Evolutionary conservation across 2,888 invertebrate species (phyloP).

Genomic region (Halictus ligatus): DNA sequence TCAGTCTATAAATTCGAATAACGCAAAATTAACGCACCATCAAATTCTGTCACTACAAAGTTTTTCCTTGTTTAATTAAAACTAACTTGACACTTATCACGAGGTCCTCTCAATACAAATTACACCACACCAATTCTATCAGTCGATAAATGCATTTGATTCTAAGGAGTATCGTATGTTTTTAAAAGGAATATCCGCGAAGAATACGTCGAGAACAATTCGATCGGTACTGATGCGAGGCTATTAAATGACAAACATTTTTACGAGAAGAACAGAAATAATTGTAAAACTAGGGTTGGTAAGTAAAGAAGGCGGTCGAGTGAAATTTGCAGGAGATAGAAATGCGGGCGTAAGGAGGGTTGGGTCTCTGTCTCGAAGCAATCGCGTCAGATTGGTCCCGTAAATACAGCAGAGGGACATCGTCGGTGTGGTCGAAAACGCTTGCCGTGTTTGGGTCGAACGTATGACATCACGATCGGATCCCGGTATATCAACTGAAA

Average conservation of each 20-base stretch:
- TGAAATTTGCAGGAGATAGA: conserved; percentile 70
- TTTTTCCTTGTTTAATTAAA: conserved; percentile 25
- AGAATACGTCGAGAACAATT: conserved; percentile 15
- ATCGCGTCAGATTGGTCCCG: conserved; percentile 63
- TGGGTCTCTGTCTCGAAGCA: conserved; percentile 72
- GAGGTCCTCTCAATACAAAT: conserved; percentile 48
- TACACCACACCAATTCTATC: conserved; percentile 40
- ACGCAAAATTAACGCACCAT: not conserved
- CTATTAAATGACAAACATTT: conserved; percentile 35
- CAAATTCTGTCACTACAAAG: conserved; percentile 3
- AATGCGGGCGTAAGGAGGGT: conserved; percentile 80
- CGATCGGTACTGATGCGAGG: conserved; percentile 11
- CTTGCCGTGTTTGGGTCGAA: conserved; percentile 41
- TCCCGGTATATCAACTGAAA: conserved; percentile 42
- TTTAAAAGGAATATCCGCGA: conserved; percentile 33
- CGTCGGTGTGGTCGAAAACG: conserved; percentile 51
- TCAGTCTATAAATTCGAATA: not conserved
- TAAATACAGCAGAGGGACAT: conserved; percentile 48
- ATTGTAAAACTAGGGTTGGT: conserved; percentile 45
- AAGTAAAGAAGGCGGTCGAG: conserved; percentile 54
- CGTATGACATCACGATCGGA: conserved; percentile 36
- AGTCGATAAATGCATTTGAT: conserved; percentile 32
- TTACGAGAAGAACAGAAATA: conserved; percentile 26
- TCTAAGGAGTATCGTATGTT: conserved; percentile 42
- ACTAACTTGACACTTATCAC: conserved; percentile 56